A percentile compares a stretch with the other conserved stretches of the same genome.
Evolutionary conservation across 2,888 invertebrate species (phyloP).

Genomic region (Cantharis nigra): DNA sequence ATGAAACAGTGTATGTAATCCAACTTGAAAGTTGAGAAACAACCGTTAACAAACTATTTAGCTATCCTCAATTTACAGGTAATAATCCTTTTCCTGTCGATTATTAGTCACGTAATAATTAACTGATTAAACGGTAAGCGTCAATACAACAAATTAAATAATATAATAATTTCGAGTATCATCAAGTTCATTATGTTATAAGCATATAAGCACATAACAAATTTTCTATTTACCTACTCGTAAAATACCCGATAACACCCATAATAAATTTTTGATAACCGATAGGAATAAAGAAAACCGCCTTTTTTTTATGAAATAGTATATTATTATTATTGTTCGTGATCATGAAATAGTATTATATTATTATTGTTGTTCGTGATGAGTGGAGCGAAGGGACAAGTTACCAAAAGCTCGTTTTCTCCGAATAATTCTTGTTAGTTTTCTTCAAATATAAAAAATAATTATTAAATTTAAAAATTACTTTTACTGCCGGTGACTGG

Average conservation of each 20-base stretch:
- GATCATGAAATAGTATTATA: no score
- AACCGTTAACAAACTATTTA: not conserved
- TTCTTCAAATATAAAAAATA: no score
- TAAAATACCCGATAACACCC: not conserved
- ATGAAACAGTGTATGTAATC: not conserved
- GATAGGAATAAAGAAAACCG: not conserved
- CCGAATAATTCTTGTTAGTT: no score
- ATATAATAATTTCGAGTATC: not conserved
- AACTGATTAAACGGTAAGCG: not conserved
- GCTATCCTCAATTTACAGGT: not conserved
- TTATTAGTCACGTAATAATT: not conserved
- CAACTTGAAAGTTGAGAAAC: not conserved
- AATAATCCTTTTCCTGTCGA: not conserved
- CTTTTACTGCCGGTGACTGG: no score
- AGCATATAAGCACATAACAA: not conserved
- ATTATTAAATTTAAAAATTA: no score
- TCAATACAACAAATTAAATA: not conserved
- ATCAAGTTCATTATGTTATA: not conserved
- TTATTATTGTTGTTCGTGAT: no score
- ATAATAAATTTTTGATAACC: not conserved
- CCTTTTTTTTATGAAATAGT: not conserved
- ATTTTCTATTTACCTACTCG: not conserved
- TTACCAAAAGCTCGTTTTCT: no score
- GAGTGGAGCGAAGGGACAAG: no score
- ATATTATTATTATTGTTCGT: no score